Evolutionary conservation across 92 coral and sea anemone species (phyloP), one percentile per base, ranked within the genome.

Genomic region (Actinostola sp.): DNA sequence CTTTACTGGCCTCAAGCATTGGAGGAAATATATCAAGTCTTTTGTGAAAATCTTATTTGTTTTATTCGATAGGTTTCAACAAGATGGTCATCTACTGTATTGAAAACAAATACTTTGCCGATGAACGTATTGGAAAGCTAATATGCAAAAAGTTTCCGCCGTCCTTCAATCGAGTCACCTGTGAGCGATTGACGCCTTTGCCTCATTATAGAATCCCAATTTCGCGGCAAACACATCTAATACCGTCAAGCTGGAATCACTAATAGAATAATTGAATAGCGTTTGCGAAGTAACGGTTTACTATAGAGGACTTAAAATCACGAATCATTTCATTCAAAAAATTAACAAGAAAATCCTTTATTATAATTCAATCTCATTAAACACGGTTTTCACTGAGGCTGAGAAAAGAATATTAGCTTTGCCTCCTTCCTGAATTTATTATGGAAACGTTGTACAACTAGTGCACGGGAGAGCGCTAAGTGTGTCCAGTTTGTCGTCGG

Each of bases 161-260:
- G 43, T 51, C 26, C 38, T 41, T 51, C 42, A 50, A 33, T 52
- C 15, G 44, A 27, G 62, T 50, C 74, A 68, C 74, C 74, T 68
- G 74, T 48, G 74, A 23, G n/a, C 27, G 28, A 49, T 51, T 45
- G 74, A 50, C 62, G 74, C 63, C 74, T 68, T 15, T 7, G 32
- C 2, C 39, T 68, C 74, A 68, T 68, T 68, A 51, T 30, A 68
- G 45, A 49, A 24, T 45, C 49, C 38, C 74, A 62, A 34, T 62
- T 62, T 39, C 35, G n/a, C 67, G 38, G 29, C 60, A 49, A 53
- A 28, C 25, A 62, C 48, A 16, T 62, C 8, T 12, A 11, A 9
- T 23, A 19, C 38, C 26, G 73, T 57, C 17, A 57, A 19, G 14
- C 59, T 53, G 60, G 7, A 15, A 20, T 26, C 36, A 57, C 63